Conservation (phyloP, 1,140 invertebrate genomes). For the Hylaeus anthracinus region DNA sequence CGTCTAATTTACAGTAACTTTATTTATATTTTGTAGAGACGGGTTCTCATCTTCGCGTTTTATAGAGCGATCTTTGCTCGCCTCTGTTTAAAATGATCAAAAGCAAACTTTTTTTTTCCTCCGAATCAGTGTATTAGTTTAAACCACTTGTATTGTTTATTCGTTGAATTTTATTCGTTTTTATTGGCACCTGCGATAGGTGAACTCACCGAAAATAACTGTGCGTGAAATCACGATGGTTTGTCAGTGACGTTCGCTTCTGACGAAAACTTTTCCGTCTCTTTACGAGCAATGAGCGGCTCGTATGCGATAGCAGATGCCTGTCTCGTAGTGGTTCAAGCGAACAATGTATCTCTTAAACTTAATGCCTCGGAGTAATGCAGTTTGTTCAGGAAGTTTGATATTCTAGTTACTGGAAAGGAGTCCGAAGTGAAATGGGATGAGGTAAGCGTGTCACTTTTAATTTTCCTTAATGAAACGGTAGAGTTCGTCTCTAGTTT, state of each 20-base stretch:
- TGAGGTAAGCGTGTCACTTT: slow-evolving; percentile 17
- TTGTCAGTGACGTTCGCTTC: background rate
- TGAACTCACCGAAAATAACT: background rate
- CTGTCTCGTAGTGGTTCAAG: background rate
- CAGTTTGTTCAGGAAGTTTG: background rate
- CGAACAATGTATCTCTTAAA: background rate
- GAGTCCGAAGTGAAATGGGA: background rate
- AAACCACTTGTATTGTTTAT: too few species aligned
- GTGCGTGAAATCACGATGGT: background rate
- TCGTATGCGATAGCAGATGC: background rate
- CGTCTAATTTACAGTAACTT: too few species aligned
- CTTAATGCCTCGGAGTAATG: background rate
- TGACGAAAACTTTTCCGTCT: background rate
- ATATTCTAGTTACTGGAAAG: background rate
- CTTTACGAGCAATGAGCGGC: background rate
- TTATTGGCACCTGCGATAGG: too few species aligned
- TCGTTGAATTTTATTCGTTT: too few species aligned
- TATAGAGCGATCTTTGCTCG: too few species aligned
- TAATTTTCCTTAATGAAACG: slow-evolving; percentile 12
- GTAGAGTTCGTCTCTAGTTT: background rate
- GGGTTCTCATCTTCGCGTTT: too few species aligned
- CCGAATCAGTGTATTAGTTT: too few species aligned
- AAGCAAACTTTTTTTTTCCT: too few species aligned
- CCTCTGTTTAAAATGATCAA: too few species aligned
- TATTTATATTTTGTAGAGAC: too few species aligned